Evolutionary conservation across 1,140 invertebrate genomes (phyloP), one percentile per base, ranked within the genome.

Genomic region (Aricia agestis): DNA sequence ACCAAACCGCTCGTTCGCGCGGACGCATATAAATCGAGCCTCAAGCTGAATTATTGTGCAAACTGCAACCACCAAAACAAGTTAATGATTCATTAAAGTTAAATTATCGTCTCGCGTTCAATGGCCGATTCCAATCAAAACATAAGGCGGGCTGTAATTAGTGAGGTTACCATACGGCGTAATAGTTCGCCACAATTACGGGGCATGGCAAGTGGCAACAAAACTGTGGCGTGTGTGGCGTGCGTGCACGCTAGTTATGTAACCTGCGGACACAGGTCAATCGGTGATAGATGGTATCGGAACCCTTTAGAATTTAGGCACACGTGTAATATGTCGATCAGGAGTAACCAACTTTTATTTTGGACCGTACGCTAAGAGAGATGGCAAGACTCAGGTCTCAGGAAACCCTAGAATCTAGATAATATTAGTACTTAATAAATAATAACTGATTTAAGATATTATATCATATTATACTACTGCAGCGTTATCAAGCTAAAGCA

Each of bases 161-260:
- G 45, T 52, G 45, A 52, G 9, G 36, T 9, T 52, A 10, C 2
- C 45, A 52, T 76, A 72, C 73, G 66, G 74, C 72, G 71, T 77
- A 74, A 75, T 70, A 67, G 42, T 63, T 63, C 31, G 45, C 42
- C 61, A 70, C 78, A 82, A 82, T 82, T 82, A 82, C 70, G 57
- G 78, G 76, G 75, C 77, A 82, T 82, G 80, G 63, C 74, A 18
- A 71, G 66, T 66, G 52, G 25, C 25, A 41, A 59, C 61, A 72
- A 57, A 68, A 73, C 70, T 76, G 11, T 52, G 45, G 45, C 45
- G 45, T 42, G 41, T 15, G 45, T 52, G 45, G 42, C 42, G 13
- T 15, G 42, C 42, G 42, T 52, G 36, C 25, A 6, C 11, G 11
- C 45, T 52, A 2, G 45, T 52, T 52, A 13, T 15, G 3, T 11